Percentiles rank a stretch among this genome's conserved stretches.
Evolutionary conservation across 2,797 vertebrate species (phyloP).

Genomic region (Smutsia gigantea): DNA sequence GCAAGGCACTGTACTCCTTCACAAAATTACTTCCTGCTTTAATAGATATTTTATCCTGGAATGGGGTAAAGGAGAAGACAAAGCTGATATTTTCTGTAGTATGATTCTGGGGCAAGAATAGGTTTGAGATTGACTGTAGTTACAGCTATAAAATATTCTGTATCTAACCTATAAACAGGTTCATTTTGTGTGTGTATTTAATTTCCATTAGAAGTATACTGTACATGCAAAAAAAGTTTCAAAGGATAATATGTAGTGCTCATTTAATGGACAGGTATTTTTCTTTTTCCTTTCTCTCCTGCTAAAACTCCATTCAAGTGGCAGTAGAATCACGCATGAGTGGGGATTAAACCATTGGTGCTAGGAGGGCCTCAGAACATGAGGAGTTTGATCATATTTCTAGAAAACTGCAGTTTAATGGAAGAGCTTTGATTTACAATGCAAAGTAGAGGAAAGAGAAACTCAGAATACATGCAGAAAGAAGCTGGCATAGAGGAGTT

Average conservation of each 20-base stretch:
- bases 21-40: neutral
- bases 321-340: neutral
- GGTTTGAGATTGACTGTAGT: neutral
- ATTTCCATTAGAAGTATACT: neutral
- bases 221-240: neutral
- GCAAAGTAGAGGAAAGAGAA: neutral
- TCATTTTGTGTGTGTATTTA: neutral
- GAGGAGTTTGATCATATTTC: slow-evolving; percentile 1
- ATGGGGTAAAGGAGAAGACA: neutral
- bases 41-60: neutral
- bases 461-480: neutral
- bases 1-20: neutral
- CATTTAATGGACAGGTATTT: neutral
- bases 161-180: neutral
- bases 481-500: fast-evolving
- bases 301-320: neutral
- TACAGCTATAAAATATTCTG: neutral
- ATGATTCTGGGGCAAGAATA: neutral
- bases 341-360: neutral
- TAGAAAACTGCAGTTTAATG: neutral
- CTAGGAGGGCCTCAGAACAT: neutral
- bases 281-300: neutral
- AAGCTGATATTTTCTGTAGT: neutral
- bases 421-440: neutral
- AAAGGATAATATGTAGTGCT: neutral